These are phyloP conservation scores for Tinea trinotella DNA, from an alignment of 2,888 invertebrate species.

Conservation along the genomic window DNA sequence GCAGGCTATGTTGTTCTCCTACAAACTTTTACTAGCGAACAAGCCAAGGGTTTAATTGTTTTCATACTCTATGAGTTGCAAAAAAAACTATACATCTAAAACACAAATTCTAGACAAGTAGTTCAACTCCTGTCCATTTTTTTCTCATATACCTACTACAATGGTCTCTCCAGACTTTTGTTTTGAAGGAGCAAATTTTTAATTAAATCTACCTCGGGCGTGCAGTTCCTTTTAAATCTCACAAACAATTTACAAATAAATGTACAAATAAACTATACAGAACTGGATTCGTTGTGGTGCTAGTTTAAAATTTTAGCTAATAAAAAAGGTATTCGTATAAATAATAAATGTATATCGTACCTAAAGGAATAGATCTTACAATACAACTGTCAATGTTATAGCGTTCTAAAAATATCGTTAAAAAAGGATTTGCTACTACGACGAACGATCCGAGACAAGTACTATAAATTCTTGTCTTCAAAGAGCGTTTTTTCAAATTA, in stretches of 20 bases:
- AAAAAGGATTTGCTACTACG: background rate
- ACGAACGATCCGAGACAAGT: background rate
- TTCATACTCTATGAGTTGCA: slow-evolving; percentile 46
- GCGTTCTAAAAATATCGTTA: background rate
- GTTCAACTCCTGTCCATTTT: background rate
- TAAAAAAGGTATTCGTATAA: too few species aligned
- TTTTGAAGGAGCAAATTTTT: slow-evolving; percentile 52
- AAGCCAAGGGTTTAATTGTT: slow-evolving; percentile 67
- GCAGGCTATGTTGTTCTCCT: slow-evolving; percentile 35
- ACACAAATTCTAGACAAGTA: slow-evolving; percentile 26
- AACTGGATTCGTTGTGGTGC: background rate
- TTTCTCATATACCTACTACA: background rate
- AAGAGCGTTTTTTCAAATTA: slow-evolving; percentile 20
- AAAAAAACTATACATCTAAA: slow-evolving; percentile 38
- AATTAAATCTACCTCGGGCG: slow-evolving; percentile 37
- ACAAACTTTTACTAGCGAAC: slow-evolving; percentile 48
- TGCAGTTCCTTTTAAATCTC: background rate
- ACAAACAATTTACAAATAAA: background rate
- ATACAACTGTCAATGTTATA: too few species aligned
- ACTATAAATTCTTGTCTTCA: background rate
- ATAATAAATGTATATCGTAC: too few species aligned
- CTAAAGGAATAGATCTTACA: too few species aligned
- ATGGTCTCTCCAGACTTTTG: slow-evolving; percentile 30
- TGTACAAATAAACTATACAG: background rate
- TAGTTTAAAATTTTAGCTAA: too few species aligned